Evolutionary conservation across 2,113 vertebrate genomes (phyloP).

Genomic region (Dipodomys stephensi): DNA sequence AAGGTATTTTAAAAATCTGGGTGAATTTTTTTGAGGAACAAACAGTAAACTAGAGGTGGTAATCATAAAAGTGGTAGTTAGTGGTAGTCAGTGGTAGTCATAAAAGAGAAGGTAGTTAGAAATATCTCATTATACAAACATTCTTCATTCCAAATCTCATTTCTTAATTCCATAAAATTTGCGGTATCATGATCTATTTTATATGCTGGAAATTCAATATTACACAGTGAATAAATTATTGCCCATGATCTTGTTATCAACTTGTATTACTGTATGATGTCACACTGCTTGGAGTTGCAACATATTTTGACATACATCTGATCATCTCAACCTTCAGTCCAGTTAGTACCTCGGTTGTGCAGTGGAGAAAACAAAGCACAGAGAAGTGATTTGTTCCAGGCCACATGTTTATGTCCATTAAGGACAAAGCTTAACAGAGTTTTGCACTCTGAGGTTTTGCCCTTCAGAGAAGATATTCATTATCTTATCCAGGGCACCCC

Average conservation of each 20-base stretch:
- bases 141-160: background rate
- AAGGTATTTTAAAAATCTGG: conserved; percentile 80
- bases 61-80: conserved; percentile 27
- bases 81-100: conserved; percentile 34
- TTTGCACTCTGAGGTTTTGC: background rate
- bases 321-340: background rate
- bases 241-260: background rate
- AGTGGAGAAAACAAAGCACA: background rate
- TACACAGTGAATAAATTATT: background rate
- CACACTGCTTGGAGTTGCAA: background rate
- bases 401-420: background rate
- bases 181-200: background rate
- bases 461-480: background rate
- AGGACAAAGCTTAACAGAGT: background rate
- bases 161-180: background rate
- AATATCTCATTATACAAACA: background rate
- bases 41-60: conserved; percentile 18
- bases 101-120: background rate
- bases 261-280: background rate
- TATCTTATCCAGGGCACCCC: background rate
- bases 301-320: background rate
- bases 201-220: background rate
- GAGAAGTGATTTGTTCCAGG: background rate
- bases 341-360: background rate
- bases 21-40: conserved; percentile 57